Evolutionary conservation across 2,113 vertebrate genomes (phyloP), one percentile per base, ranked within the genome.

Genomic region (Eurypyga helias): DNA sequence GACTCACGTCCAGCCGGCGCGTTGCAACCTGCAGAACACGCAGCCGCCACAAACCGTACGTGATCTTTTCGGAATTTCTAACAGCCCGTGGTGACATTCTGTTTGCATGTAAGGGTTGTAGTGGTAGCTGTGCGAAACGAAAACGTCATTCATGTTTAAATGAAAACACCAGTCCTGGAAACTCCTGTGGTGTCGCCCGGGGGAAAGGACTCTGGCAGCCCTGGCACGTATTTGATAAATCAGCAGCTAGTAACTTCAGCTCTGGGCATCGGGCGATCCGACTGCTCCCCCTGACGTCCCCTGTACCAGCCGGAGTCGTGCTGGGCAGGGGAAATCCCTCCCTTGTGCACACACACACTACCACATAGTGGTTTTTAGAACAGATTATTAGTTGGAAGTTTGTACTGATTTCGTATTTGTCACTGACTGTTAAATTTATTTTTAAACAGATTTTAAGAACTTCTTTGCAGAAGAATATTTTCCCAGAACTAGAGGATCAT

Each of bases 401-500:
- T 71, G 28, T 43, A 60, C 1, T 49, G 29, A 79, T 82, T 91
- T 79, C 57, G 34, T 72, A 36, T 55, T 89, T 29, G 24, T 54
- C 55, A 78, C 66, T 96, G 55, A 89, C 52, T 75, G 26, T 58
- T 87, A 51, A 52, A 94, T 92, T 90, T 91, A 55, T 87, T 97
- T 97, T 93, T 60, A 91, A 95, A 92, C 87, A 96, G 95, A 83
- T 94, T 93, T 70, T 85, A 25, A 43, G 19, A 79, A 78, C 49
- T 92, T 91, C 62, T 70, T 89, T 92, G 55, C 65, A 81, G 91
- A 97, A 94, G 93, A 95, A 15, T 66, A 95, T 48, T 48, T 82
- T 46, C 67, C 33, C 24, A 31, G 76, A 95, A 85, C 31, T 28
- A 83, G 78, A 97, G 64, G 92, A 98, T 96, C 97, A 99, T 98